Evolutionary conservation across 2,888 invertebrate genomes (phyloP), one percentile per base, ranked within the genome.

Genomic region (Scrobipalpa atriplicella): DNA sequence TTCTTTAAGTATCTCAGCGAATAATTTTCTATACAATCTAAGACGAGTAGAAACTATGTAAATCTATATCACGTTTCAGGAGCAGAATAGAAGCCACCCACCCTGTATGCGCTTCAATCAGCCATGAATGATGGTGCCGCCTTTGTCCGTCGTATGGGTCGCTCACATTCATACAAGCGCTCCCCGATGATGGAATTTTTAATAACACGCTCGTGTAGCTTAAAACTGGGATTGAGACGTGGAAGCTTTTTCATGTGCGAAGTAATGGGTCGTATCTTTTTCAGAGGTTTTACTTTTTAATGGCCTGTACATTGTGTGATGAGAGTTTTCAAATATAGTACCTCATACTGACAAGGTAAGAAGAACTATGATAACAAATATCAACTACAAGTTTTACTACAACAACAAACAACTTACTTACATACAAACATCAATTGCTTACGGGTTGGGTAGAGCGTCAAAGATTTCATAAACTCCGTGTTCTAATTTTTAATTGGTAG

Each of bases 181-280:
- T 81, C 82, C 72, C 69, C 75, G 76, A 71, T 88, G 86, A 90
- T 90, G 89, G 89, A 90, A 90, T 90, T 90, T 90, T 87, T 87
- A 88, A 90, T 90, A 84, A 79, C 76, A 65, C 63, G 56, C 56
- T 56, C 56, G 29, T n/a, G 29, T n/a, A 11, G 29, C 56, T 56
- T 56, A 56, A 56, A 56, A 56, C 18, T 36, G 56, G 13, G 19
- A 19, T 43, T 29, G 38, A 62, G 62, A 47, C 29, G 16, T 1
- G 29, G 39, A 52, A 52, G 47, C 47, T 47, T 47, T 47, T 47
- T 47, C 47, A 47, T 47, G 47, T 47, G 47, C 47, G 5, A 47
- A 47, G 47, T 47, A 47, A 47, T 47, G 47, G 47, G 2, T 47
- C 47, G 47, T 47, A 47, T 47, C n/a, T 47, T 47, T 47, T 47